Evolutionary conservation across 2,113 vertebrate species (phyloP), one percentile per base, ranked within the genome.

Genomic region (Chamaea fasciata): DNA sequence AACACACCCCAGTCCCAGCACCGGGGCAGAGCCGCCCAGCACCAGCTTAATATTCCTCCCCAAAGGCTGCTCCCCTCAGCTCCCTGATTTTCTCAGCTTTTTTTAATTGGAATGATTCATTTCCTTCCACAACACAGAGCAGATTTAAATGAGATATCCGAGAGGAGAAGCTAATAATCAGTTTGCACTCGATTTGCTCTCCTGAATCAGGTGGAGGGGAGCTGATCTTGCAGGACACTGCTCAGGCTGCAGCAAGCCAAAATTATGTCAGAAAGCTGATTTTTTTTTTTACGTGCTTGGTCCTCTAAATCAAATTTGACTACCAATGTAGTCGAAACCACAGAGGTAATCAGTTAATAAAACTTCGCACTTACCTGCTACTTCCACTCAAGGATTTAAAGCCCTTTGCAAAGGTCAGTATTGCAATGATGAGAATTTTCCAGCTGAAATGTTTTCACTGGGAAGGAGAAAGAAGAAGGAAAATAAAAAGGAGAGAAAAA

Each of bases 291-390:
- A 39, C 57, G 12, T 17, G 53, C 83, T 15, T 1, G 1, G 57
- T 46, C 92, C 82, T 68, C 78, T 95, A 87, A 93, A 96, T 96
- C 90, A 95, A 95, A 95, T 92, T 92, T 92, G 90, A 91, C 94
- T 92, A 60, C 74, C 87, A 68, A 68, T 8, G 57, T 52, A 89
- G 89, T 69, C 13, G 3, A 81, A 94, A 75, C 39, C 47, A 30
- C 94, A 49, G 85, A 84, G 85, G 85, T 96, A 96, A 96, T 94
- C 96, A 93, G 95, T 96, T 96, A 94, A 96, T 96, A 96, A 96
- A 96, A 94, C 96, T 95, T 89, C 8, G 5, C 62, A 52, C 92
- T 94, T 87, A 35, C 85, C 89, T 44, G 82, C 96, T 94, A 62
- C 84, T 85, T 96, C 37, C 94, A 94, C 47, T 91, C 87, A 71